Base-by-base conservation (phyloP, 2,113 vertebrate genomes). In the Misgurnus anguillicaudatus region DNA sequence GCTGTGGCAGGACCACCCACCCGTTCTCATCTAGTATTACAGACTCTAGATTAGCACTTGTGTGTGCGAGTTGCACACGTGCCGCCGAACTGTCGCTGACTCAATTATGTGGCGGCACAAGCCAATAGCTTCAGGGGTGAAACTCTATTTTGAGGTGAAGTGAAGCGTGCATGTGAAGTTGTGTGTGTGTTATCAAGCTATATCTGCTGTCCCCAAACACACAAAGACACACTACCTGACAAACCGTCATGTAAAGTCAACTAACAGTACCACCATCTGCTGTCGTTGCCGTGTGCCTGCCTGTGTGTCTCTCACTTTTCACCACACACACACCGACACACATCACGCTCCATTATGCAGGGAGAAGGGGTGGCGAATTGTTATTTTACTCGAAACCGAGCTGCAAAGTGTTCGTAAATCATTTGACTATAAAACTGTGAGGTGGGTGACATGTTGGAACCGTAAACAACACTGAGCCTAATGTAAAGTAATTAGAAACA, bases 41-140 rank as follows among this genome's bases (percentile, higher is more conserved):
- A 77, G 78, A 80, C 61, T 80, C 73, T 72, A 62, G 66, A 80
- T 77, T 79, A 72, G 8, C 4, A 1, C 7, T 65, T 48, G 80
- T 57, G 10, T 68, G 48, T 58, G 71, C 66, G 71, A 6, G 60
- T 62, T 76, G 75, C 51, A 79, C 71, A 71, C 55, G 57, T 31
- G 73, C 53, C 13, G 48, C n/a, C 51, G 84, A 88, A 87, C 84
- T 82, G 80, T 77, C 24, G 14, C 85, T 61, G 75, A 88, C 84
- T 89, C 87, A 89, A 90, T 91, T 88, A 89, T 80, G 84, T 53
- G 57, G 69, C 80, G 83, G 77, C 85, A 88, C 66, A 80, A 72
- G 76, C 83, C 83, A 86, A 85, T 85, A 88, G 88, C 87, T 74
- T 45, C 76, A 60, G 87, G 88, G 87, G 86, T 90, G 82, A 90